Conservation (phyloP, 2,113 vertebrate genomes). For the Pygoscelis adeliae region DNA sequence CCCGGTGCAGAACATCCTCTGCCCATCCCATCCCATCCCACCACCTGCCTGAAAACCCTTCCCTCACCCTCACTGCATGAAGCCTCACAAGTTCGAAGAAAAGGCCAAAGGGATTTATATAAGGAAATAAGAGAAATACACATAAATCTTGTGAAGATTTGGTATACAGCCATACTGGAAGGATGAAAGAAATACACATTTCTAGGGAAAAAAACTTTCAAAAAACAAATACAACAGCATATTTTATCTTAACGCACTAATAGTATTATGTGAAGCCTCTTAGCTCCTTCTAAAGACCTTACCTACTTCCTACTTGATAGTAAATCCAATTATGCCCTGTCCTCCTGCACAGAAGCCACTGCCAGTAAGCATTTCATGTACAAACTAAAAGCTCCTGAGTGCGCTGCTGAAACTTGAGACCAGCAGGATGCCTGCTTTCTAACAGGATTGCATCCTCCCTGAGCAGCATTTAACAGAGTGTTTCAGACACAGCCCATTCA, state of each 20-base stretch:
- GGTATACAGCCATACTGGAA: too few species aligned
- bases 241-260: too few species aligned
- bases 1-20: not conserved
- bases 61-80: not conserved
- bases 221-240: too few species aligned
- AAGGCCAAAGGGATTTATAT: not conserved
- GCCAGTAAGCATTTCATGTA: not conserved
- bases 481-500: not conserved
- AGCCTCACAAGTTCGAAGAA: not conserved
- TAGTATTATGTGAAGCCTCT: not conserved
- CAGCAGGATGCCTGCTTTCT: not conserved
- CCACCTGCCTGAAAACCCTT: not conserved
- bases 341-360: fast-evolving
- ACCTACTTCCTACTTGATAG: not conserved
- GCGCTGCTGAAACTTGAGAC: not conserved
- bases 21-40: not conserved
- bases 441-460: not conserved
- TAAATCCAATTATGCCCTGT: slow-evolving; percentile 8
- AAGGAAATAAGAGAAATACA: not conserved
- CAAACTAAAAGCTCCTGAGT: not conserved
- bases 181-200: too few species aligned
- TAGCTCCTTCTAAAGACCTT: not conserved
- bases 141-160: not conserved
- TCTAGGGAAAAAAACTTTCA: too few species aligned
- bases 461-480: not conserved